Conservation (phyloP, 2,113 vertebrate genomes). For the Hippocampus barbouri region DNA sequence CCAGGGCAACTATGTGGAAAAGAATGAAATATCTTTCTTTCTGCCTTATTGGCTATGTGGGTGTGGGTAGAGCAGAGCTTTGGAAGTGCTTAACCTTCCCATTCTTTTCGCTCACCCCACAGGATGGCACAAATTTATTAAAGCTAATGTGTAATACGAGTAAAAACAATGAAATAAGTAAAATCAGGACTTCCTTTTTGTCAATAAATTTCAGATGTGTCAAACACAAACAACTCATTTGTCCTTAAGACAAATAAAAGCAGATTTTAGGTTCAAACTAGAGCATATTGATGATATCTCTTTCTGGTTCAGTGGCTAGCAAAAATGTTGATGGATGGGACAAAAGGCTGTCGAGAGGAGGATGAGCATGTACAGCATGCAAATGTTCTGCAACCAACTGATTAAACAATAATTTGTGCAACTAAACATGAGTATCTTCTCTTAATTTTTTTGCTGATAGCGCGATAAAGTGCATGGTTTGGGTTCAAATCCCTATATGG, state of each 20-base stretch:
- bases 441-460: too few relatives aligned
- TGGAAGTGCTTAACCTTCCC: background rate
- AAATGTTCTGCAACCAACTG: too few relatives aligned
- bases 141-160: background rate
- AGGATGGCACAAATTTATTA: background rate
- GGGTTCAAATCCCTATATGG: too few relatives aligned
- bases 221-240: background rate
- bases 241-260: background rate
- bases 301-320: too few relatives aligned
- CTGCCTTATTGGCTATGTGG: background rate
- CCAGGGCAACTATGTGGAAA: background rate
- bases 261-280: background rate
- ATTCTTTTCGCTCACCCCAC: background rate
- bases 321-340: too few relatives aligned
- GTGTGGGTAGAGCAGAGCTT: background rate
- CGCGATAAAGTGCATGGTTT: too few relatives aligned
- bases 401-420: too few relatives aligned
- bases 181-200: background rate
- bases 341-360: too few relatives aligned
- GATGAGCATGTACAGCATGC: too few relatives aligned
- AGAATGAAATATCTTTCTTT: background rate
- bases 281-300: too few relatives aligned
- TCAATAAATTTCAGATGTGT: background rate
- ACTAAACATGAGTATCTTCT: too few relatives aligned
- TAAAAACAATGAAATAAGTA: background rate